These are phyloP conservation scores for Eumacrocentrus americanus DNA, from an alignment of 2,888 invertebrate species.

Conservation along the genomic window DNA sequence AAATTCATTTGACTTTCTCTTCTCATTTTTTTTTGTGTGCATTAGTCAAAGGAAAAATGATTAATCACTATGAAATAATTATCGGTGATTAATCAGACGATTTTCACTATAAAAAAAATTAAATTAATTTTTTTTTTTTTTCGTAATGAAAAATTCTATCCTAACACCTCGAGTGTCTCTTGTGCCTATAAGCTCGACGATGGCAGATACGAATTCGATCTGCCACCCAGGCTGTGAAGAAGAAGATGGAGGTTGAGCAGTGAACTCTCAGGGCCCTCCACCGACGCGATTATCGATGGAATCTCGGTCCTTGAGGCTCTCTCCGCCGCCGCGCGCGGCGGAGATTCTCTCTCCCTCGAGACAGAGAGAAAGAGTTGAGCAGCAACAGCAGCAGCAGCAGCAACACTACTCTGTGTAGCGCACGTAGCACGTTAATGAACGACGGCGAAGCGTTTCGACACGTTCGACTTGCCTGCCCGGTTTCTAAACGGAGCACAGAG, in stretches of 20 bases:
- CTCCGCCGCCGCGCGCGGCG: slow-evolving; percentile 5
- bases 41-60: neutral
- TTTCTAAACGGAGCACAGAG: slow-evolving; percentile 29
- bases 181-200: neutral
- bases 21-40: no score
- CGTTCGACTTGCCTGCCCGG: slow-evolving; percentile 44
- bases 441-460: slow-evolving; percentile 49
- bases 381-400: no score
- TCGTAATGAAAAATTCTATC: neutral
- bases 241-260: neutral
- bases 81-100: neutral
- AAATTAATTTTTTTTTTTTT: neutral
- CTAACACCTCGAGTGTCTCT: neutral
- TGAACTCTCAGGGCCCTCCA: slow-evolving; percentile 23
- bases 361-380: neutral
- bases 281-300: slow-evolving; percentile 45
- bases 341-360: slow-evolving; percentile 8
- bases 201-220: slow-evolving; percentile 19
- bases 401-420: slow-evolving; percentile 19
- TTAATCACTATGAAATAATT: neutral
- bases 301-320: slow-evolving; percentile 37
- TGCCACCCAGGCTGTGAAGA: slow-evolving; percentile 28
- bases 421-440: slow-evolving; percentile 47
- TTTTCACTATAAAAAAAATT: neutral
- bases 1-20: no score